Evolutionary conservation across 1,140 invertebrate genomes (phyloP).

Genomic region (Scaptomyza montana): DNA sequence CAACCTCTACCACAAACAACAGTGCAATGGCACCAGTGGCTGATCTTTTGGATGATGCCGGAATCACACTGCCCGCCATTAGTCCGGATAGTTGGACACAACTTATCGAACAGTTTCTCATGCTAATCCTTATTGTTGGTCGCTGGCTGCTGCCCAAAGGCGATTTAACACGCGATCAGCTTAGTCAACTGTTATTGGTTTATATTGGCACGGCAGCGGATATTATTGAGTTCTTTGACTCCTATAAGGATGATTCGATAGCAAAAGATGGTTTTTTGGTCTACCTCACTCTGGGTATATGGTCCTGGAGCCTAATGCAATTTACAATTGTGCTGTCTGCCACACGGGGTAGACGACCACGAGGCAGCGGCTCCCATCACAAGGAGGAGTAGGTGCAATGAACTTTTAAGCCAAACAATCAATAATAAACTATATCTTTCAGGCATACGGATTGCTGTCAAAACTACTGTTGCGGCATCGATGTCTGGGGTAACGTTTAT

Average conservation of each 20-base stretch:
- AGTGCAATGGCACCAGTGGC: conserved; percentile 83
- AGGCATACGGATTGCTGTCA: conserved; percentile 81
- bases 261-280: conserved; percentile 90
- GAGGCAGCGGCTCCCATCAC: conserved; percentile 69
- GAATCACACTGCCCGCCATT: conserved; percentile 66
- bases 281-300: conserved; percentile 91
- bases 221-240: conserved; percentile 98
- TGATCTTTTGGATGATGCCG: conserved; percentile 62
- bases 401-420: not conserved
- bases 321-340: conserved; percentile 95
- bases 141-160: conserved; percentile 95
- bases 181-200: conserved; percentile 95
- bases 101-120: conserved; percentile 94
- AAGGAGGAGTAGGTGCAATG: conserved; percentile 66
- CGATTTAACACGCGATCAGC: conserved; percentile 94
- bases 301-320: conserved; percentile 95
- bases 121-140: conserved; percentile 94
- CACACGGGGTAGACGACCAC: conserved; percentile 88
- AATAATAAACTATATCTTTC: not conserved
- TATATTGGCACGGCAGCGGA: conserved; percentile 95
- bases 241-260: conserved; percentile 94
- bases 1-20: conserved; percentile 83
- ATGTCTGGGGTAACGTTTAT: conserved; percentile 87
- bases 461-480: conserved; percentile 90
- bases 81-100: conserved; percentile 92